Conservation (phyloP, 2,888 invertebrate genomes). For the Camponotus fellah region DNA sequence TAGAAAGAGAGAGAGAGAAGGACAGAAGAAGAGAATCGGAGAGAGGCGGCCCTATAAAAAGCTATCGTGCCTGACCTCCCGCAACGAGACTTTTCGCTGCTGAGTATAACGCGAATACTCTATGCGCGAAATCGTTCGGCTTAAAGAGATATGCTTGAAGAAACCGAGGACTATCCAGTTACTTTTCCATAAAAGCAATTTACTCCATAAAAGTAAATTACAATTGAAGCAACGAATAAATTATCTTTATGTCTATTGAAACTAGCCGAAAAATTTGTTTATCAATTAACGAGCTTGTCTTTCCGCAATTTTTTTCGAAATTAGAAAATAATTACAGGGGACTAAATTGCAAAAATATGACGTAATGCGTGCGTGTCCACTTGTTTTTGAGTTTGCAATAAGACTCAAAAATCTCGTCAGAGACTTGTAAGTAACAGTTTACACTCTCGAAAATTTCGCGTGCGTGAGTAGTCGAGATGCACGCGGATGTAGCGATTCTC, state of each 20-base stretch:
- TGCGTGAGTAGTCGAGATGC: slow-evolving; percentile 8
- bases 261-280: background rate
- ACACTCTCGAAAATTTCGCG: slow-evolving; percentile 20
- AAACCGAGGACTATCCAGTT: background rate
- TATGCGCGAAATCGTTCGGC: background rate
- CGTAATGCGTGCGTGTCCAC: background rate
- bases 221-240: background rate
- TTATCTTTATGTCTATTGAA: background rate
- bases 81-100: slow-evolving; percentile 78
- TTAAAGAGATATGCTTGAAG: slow-evolving; percentile 1
- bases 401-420: background rate
- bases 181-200: no score
- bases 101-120: slow-evolving; percentile 68
- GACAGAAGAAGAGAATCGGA: slow-evolving; percentile 64
- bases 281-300: no score
- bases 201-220: slow-evolving; percentile 13
- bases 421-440: background rate
- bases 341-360: background rate
- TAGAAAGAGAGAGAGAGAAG: slow-evolving; percentile 57
- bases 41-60: slow-evolving; percentile 81
- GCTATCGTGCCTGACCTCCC: slow-evolving; percentile 84
- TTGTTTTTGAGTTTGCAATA: background rate
- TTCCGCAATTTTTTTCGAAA: background rate
- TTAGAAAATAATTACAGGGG: background rate
- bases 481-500: slow-evolving; percentile 16